Conservation (phyloP, 2,797 vertebrate genomes). For the Sebastes hubbsi region DNA sequence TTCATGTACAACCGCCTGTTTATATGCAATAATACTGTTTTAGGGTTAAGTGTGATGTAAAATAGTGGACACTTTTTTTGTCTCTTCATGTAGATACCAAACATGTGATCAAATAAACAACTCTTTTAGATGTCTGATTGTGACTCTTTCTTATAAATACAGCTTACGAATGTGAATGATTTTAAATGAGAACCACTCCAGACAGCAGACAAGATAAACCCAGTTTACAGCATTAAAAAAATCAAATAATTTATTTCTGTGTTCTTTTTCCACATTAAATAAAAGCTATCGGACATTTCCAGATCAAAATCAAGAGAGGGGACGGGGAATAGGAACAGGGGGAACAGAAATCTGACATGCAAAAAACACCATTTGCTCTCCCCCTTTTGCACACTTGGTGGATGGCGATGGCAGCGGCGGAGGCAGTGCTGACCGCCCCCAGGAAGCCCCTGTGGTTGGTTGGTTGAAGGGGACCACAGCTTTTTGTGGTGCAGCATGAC, state of each 20-base stretch:
- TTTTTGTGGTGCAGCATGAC: slow-evolving; percentile 18
- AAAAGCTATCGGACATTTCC: slow-evolving; percentile 81
- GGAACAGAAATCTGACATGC: slow-evolving; percentile 74
- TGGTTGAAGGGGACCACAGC: slow-evolving; percentile 10
- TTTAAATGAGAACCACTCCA: slow-evolving; percentile 17
- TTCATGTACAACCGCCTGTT: slow-evolving; percentile 60
- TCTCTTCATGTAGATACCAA: slow-evolving; percentile 59
- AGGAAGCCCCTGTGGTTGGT: slow-evolving; percentile 31
- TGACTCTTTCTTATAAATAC: background rate
- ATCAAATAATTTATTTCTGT: slow-evolving; percentile 84
- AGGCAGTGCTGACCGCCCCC: background rate
- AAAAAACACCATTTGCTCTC: slow-evolving; percentile 49
- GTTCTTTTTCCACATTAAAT: slow-evolving; percentile 83
- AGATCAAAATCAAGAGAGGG: slow-evolving; percentile 72
- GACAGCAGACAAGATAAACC: slow-evolving; percentile 58
- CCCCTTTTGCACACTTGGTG: slow-evolving; percentile 43
- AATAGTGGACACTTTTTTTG: slow-evolving; percentile 47
- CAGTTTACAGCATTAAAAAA: slow-evolving; percentile 77
- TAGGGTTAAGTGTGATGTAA: slow-evolving; percentile 52
- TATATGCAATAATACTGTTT: slow-evolving; percentile 63
- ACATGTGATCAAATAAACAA: slow-evolving; percentile 62
- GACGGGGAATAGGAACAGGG: slow-evolving; percentile 45
- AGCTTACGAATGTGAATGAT: background rate
- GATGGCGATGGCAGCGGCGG: slow-evolving; percentile 12
- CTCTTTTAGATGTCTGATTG: slow-evolving; percentile 37